Evolutionary conservation across 1,140 invertebrate species (phyloP).

Genomic region (Pseudachorutes palmiensis): DNA sequence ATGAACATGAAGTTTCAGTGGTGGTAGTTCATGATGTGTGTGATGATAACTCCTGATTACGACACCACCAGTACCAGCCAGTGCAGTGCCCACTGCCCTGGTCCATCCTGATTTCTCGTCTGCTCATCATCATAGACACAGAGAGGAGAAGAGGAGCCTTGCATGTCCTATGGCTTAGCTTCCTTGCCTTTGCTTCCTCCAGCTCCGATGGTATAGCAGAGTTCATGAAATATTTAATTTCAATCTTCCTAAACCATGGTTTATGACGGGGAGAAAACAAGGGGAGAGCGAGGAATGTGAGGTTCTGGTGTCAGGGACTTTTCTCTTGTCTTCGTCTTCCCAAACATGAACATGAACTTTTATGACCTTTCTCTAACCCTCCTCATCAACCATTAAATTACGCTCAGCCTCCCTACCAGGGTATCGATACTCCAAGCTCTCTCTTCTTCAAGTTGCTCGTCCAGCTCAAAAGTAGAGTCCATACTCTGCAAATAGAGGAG

Average conservation of each 20-base stretch:
- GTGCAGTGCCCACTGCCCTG: no score
- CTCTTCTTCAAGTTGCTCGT: no score
- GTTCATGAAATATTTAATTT: constrained; percentile 36
- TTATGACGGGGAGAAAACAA: constrained; percentile 27
- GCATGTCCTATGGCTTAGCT: background rate
- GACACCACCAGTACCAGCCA: no score
- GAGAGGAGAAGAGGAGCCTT: no score
- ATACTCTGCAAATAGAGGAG: no score
- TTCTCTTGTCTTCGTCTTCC: background rate
- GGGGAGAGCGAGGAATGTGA: background rate
- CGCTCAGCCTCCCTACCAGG: background rate
- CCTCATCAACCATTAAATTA: background rate
- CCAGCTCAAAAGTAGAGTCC: no score
- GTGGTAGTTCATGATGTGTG: no score
- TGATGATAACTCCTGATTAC: no score
- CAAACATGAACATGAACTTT: constrained; percentile 5
- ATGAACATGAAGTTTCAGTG: no score
- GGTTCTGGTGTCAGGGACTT: background rate
- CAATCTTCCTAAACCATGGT: constrained; percentile 35
- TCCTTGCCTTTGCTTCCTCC: no score
- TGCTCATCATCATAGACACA: no score
- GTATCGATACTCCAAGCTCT: background rate
- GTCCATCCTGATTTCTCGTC: no score
- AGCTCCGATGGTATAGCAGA: background rate
- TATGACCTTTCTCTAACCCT: constrained; percentile 6